Evolutionary conservation across 2,797 vertebrate genomes (phyloP).

Genomic region (Gambelia wislizenii): DNA sequence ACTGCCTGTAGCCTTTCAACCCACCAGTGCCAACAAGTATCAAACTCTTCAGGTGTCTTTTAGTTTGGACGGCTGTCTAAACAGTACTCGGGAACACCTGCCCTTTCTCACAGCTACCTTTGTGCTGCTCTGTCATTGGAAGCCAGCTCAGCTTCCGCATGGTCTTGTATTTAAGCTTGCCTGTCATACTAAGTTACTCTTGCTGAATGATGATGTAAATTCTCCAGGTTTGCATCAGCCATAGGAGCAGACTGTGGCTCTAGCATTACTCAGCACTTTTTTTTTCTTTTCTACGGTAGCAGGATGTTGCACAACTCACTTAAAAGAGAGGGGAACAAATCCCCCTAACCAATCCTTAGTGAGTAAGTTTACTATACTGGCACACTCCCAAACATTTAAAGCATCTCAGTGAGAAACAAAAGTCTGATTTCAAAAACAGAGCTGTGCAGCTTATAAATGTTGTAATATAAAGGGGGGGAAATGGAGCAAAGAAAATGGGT

Average conservation of each 20-base stretch:
- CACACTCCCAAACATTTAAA: slow-evolving; percentile 68
- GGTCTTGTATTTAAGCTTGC: slow-evolving; percentile 82
- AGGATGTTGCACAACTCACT: slow-evolving; percentile 77
- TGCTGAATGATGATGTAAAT: slow-evolving; percentile 86
- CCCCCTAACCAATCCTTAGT: slow-evolving; percentile 57
- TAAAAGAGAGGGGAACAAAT: slow-evolving; percentile 59
- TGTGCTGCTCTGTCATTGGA: slow-evolving; percentile 74
- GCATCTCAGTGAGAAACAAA: slow-evolving; percentile 65
- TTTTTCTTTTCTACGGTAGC: slow-evolving; percentile 49
- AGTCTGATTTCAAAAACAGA: slow-evolving; percentile 65
- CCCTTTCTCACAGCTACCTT: slow-evolving; percentile 48
- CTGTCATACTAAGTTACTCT: slow-evolving; percentile 82
- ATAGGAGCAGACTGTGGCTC: slow-evolving; percentile 70
- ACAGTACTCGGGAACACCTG: slow-evolving; percentile 75
- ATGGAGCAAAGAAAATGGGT: slow-evolving; percentile 72
- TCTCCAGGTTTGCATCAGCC: slow-evolving; percentile 89
- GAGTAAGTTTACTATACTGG: slow-evolving; percentile 52
- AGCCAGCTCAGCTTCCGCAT: slow-evolving; percentile 79
- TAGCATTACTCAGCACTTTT: slow-evolving; percentile 83
- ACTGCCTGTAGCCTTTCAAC: slow-evolving; percentile 52
- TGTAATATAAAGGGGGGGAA: slow-evolving; percentile 41
- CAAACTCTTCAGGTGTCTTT: slow-evolving; percentile 27
- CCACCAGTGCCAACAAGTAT: slow-evolving; percentile 62
- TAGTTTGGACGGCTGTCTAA: slow-evolving; percentile 35
- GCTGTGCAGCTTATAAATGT: slow-evolving; percentile 32